Evolutionary conservation across 2,888 invertebrate species (phyloP), one percentile per base, ranked within the genome.

Genomic region (Erebia palarica): DNA sequence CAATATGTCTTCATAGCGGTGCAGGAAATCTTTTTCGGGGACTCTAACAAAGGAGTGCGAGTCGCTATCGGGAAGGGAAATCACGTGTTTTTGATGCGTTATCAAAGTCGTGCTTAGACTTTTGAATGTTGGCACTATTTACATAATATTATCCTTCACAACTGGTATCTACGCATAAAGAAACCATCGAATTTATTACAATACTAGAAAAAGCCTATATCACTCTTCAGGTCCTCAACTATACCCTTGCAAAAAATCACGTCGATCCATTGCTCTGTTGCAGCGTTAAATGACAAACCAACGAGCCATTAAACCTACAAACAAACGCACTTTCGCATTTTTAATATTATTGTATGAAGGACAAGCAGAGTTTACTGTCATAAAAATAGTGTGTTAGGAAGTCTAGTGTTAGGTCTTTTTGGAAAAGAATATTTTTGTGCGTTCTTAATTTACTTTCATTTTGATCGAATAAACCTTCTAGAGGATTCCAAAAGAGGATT

Each of bases 1-100:
- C 88, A 91, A 92, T 92, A 92, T 92, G 92, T 92, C 92, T 92
- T 92, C 88, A 91, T 92, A 80, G 80, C 78, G 87, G 89, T 88
- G 88, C 88, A 86, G 86, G 88, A 86, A 91, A 88, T 90, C 86
- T 90, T 90, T 85, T 88, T 79, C 84, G 85, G 84, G 84, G 84
- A 86, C 82, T 80, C 84, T 83, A 86, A 91, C 89, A 91, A 90
- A 87, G 82, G 87, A 84, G 82, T 82, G 84, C 81, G 84, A 82
- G 82, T 84, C 84, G 83, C 79, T 89, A 90, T 90, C 89, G 79
- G 78, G 78, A 78, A 82, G 83, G 83, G 82, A 87, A 85, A 90
- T 90, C 87, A 85, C 83, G 79, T 86, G 86, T 84, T 85, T 85
- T 77, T 76, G 74, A 75, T 72, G 71, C 73, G 68, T 72, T 74